Percentiles rank a stretch among this genome's conserved stretches.
Evolutionary conservation across 2,888 invertebrate genomes (phyloP).

Genomic region (Heliconius hortense): DNA sequence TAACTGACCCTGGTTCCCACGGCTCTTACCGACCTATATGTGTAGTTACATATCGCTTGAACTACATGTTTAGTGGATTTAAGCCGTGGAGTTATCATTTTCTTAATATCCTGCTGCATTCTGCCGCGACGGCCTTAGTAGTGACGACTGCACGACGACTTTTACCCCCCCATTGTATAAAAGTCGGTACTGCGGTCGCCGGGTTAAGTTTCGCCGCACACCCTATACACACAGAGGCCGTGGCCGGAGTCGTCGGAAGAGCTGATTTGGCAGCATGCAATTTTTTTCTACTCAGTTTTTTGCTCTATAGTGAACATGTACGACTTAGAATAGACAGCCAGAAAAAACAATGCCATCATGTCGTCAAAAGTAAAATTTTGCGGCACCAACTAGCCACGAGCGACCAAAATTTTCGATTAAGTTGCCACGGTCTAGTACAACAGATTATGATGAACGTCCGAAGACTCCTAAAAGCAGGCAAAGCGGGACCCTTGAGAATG

Average conservation of each 20-base stretch:
- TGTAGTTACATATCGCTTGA: slow-evolving; percentile 93
- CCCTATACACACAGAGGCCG: slow-evolving; percentile 98
- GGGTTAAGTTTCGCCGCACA: slow-evolving; percentile 96
- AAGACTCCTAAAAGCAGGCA: slow-evolving; percentile 67
- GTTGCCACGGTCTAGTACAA: slow-evolving; percentile 72
- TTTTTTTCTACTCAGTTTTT: slow-evolving; percentile 93
- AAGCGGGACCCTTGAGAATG: slow-evolving; percentile 69
- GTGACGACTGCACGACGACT: slow-evolving; percentile 88
- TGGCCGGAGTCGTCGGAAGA: slow-evolving; percentile 96
- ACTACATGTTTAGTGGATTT: slow-evolving; percentile 89
- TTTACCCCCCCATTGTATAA: slow-evolving; percentile 83
- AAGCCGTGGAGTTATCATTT: slow-evolving; percentile 93
- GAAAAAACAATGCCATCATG: slow-evolving; percentile 65
- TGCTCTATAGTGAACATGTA: slow-evolving; percentile 91
- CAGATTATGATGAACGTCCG: slow-evolving; percentile 74
- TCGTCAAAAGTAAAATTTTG: slow-evolving; percentile 58
- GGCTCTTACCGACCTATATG: slow-evolving; percentile 97
- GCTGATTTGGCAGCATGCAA: slow-evolving; percentile 96
- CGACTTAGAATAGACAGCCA: slow-evolving; percentile 81
- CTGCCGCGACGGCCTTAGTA: slow-evolving; percentile 91
- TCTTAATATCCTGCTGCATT: slow-evolving; percentile 92
- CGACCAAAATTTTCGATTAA: slow-evolving; percentile 69
- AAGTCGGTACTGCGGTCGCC: slow-evolving; percentile 87
- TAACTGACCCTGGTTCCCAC: slow-evolving; percentile 96
- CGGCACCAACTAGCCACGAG: slow-evolving; percentile 55